Evolutionary conservation across 2,888 invertebrate genomes (phyloP).

Genomic region (Trichogramma evanescens): DNA sequence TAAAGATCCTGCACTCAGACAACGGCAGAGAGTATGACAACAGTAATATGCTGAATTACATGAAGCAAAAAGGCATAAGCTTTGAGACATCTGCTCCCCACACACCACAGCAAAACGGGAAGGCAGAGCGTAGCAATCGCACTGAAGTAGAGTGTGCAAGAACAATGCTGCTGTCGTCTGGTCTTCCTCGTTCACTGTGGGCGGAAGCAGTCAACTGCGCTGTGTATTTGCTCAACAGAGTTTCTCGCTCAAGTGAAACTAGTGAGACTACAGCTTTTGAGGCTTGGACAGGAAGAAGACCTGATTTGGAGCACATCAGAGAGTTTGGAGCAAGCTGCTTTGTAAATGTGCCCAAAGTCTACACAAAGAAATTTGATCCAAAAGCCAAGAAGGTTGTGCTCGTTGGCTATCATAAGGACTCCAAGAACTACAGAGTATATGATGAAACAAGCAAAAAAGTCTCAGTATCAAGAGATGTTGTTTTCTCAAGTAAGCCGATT

Average conservation of each 20-base stretch:
- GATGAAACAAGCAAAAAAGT: conserved; percentile 8
- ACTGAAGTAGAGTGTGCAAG: too few species aligned
- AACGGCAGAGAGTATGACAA: conserved; percentile 15
- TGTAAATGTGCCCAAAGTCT: conserved; percentile 17
- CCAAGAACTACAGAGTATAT: conserved; percentile 17
- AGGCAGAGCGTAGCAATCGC: too few species aligned
- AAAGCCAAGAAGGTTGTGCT: conserved; percentile 20
- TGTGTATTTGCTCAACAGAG: background rate
- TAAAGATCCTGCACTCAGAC: conserved; percentile 13
- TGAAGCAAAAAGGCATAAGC: conserved; percentile 14
- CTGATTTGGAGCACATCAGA: too few species aligned
- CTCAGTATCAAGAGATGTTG: conserved; percentile 13
- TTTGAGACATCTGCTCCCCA: too few species aligned
- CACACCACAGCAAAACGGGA: too few species aligned
- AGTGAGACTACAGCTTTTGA: too few species aligned
- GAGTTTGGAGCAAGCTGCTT: background rate
- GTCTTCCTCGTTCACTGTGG: too few species aligned
- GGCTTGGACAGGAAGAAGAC: too few species aligned
- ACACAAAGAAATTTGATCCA: conserved; percentile 19
- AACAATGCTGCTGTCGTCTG: too few species aligned
- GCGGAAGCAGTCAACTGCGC: too few species aligned
- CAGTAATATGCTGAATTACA: conserved; percentile 1
- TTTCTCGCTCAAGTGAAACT: background rate
- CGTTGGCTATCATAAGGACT: conserved; percentile 17
- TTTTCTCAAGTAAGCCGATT: background rate